phyloP scores from a whole-genome alignment of 2,797 vertebrate genomes.

The Pseudopleuronectes americanus region DNA sequence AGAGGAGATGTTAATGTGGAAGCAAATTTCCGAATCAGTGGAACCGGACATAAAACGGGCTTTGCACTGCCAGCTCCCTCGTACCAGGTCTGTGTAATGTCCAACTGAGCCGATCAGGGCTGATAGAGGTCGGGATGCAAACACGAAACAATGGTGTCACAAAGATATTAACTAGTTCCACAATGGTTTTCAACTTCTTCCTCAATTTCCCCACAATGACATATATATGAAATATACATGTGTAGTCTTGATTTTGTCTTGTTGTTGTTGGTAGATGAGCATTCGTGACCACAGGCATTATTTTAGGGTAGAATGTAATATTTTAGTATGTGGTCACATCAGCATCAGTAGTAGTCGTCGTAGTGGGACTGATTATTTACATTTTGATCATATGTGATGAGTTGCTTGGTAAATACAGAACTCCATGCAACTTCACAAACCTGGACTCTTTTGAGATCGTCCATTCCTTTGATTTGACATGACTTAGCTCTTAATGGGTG shows the following conservation, averaged over 20 bases:
- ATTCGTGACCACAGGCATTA: no score
- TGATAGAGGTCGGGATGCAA: not conserved
- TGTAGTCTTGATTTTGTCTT: no score
- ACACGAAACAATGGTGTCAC: not conserved
- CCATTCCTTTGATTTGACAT: conserved; percentile 51
- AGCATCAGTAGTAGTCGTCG: conserved; percentile 9
- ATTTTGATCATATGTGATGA: not conserved
- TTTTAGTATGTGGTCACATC: conserved; percentile 28
- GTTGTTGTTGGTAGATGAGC: no score
- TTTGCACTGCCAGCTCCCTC: not conserved
- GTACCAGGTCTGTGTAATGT: not conserved
- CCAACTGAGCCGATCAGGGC: not conserved
- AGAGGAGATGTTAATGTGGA: not conserved
- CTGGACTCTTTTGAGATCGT: not conserved
- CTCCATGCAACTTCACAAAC: conserved; percentile 1
- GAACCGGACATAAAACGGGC: not conserved
- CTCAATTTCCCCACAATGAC: not conserved
- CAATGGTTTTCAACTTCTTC: not conserved
- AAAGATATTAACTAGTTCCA: not conserved
- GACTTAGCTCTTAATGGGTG: conserved; percentile 51
- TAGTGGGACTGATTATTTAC: conserved; percentile 8
- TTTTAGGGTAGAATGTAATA: no score
- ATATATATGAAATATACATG: no score
- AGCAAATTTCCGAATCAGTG: conserved; percentile 2
- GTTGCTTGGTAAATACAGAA: conserved; percentile 7